Conservation (phyloP, 2,113 vertebrate genomes). For the Zingel zingel region DNA sequence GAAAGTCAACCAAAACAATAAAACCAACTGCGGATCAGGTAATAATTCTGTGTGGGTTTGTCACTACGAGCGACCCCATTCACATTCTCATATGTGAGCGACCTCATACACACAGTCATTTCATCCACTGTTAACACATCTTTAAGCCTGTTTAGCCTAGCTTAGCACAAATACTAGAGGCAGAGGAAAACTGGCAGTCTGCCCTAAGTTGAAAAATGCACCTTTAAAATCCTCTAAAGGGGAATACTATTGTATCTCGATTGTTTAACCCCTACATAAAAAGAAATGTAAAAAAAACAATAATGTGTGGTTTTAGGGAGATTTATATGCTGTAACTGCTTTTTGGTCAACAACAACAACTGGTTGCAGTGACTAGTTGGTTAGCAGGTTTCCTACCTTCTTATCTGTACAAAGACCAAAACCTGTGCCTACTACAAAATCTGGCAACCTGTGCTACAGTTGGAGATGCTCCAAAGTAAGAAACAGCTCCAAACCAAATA, state of each 20-base stretch:
- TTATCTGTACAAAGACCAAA: neutral
- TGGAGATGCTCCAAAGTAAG: neutral
- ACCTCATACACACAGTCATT: neutral
- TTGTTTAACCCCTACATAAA: neutral
- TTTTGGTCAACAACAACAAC: conserved; percentile 8
- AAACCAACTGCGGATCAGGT: too few species aligned
- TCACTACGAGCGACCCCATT: too few species aligned
- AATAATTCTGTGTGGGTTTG: too few species aligned
- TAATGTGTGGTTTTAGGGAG: neutral
- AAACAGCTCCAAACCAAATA: neutral
- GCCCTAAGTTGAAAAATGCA: neutral
- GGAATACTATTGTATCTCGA: too few species aligned
- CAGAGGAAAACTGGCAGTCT: too few species aligned
- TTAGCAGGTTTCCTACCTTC: neutral
- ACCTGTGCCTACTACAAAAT: neutral
- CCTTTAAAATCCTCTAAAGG: neutral
- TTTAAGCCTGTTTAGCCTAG: neutral
- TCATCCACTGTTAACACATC: neutral
- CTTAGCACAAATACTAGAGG: neutral
- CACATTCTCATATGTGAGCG: too few species aligned
- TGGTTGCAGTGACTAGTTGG: neutral
- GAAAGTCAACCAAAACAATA: neutral
- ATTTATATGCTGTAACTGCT: neutral
- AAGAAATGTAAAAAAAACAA: neutral
- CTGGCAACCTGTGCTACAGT: neutral